Evolutionary conservation across 2,888 invertebrate species (phyloP).

Genomic region (Drosophila cognata): DNA sequence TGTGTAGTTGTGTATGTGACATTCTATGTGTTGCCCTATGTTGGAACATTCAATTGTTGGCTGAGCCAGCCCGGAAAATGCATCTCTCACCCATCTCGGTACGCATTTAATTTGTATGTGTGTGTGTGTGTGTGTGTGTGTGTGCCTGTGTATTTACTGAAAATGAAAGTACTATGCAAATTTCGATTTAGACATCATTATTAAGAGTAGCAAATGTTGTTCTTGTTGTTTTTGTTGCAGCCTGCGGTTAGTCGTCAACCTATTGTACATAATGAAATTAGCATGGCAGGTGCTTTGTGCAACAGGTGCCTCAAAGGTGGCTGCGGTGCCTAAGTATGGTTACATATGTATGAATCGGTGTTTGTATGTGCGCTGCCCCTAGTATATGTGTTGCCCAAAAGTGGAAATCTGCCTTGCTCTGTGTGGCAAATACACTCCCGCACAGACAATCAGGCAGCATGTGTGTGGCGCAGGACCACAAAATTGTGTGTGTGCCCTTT

Average conservation of each 20-base stretch:
- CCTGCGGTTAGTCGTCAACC: slow-evolving; percentile 57
- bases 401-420: slow-evolving; percentile 8
- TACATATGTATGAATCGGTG: not conserved
- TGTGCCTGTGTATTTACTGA: slow-evolving; percentile 33
- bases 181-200: slow-evolving; percentile 71
- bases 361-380: not conserved
- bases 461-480: slow-evolving; percentile 28
- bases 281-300: slow-evolving; percentile 44
- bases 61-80: slow-evolving; percentile 32
- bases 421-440: slow-evolving; percentile 1
- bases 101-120: not conserved
- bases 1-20: slow-evolving; percentile 9
- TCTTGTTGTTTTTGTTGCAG: slow-evolving; percentile 44
- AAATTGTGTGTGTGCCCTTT: slow-evolving; percentile 16
- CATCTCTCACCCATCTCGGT: slow-evolving; percentile 8
- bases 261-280: slow-evolving; percentile 71
- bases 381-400: slow-evolving; percentile 33
- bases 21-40: slow-evolving; percentile 17
- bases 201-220: slow-evolving; percentile 29
- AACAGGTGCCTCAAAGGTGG: slow-evolving; percentile 57
- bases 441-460: not conserved
- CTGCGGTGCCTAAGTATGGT: slow-evolving; percentile 45
- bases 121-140: slow-evolving; percentile 2
- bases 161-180: slow-evolving; percentile 74
- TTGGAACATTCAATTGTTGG: slow-evolving; percentile 41